These are phyloP conservation scores for Helobdella robusta DNA, from an alignment of 2,888 invertebrate genomes.

Conservation along the genomic window DNA sequence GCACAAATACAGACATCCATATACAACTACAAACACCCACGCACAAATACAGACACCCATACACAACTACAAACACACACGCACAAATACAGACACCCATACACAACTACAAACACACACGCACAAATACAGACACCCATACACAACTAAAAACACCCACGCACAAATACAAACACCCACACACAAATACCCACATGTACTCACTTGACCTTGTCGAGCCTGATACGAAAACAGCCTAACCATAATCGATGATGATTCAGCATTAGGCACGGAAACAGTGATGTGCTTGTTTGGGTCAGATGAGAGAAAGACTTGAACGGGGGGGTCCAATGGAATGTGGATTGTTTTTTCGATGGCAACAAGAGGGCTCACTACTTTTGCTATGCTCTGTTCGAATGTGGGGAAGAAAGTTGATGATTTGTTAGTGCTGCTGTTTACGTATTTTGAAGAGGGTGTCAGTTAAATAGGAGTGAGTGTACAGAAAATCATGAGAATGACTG, in stretches of 20 bases:
- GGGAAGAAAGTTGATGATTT: not conserved
- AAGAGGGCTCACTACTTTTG: constrained; percentile 70
- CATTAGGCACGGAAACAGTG: constrained; percentile 72
- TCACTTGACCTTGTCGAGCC: constrained; percentile 57
- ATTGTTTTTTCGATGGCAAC: constrained; percentile 77
- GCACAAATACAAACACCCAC: too few species aligned
- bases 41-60: too few species aligned
- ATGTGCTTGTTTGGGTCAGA: constrained; percentile 33
- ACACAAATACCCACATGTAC: too few species aligned
- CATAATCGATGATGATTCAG: constrained; percentile 70
- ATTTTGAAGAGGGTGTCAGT: too few species aligned
- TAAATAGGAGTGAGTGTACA: too few species aligned
- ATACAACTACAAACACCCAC: too few species aligned
- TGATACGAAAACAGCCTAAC: constrained; percentile 73
- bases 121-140: not conserved
- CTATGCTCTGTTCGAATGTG: constrained; percentile 57
- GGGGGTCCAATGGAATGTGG: constrained; percentile 63
- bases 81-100: too few species aligned
- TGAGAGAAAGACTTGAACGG: constrained; percentile 43
- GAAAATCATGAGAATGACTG: too few species aligned
- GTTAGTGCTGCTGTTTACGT: too few species aligned
- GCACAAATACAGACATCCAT: too few species aligned
- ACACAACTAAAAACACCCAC: too few species aligned
- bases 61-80: too few species aligned
- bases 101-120: not conserved